Conservation (phyloP, 2,888 invertebrate species). For the Thysanoteuthis rhombus region DNA sequence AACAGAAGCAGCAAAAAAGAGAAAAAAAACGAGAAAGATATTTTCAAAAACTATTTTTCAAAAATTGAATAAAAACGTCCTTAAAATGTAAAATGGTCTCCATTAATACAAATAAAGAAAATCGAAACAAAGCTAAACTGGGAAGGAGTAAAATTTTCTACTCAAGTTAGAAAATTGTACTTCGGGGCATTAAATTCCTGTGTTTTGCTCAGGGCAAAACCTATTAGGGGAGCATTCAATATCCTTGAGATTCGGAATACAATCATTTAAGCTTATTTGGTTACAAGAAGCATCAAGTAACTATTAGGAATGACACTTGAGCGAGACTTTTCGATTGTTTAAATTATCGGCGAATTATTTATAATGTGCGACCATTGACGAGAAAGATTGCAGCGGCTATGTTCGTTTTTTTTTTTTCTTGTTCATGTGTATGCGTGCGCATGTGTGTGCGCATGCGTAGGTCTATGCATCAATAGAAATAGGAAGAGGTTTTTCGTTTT, state of each 20-base stretch:
- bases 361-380: neutral
- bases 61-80: neutral
- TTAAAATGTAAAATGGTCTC: neutral
- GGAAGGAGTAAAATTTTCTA: neutral
- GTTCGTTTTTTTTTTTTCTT: neutral
- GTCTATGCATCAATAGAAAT: neutral
- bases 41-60: neutral
- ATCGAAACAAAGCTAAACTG: neutral
- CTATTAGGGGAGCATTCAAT: neutral
- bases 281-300: neutral
- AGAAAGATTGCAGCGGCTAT: neutral
- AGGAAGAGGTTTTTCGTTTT: neutral
- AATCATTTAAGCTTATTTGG: neutral
- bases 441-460: neutral
- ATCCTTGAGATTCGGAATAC: neutral
- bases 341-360: neutral
- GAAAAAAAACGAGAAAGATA: too few relatives aligned
- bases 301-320: neutral
- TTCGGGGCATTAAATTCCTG: neutral
- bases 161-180: neutral
- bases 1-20: too few relatives aligned
- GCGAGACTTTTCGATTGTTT: neutral
- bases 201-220: neutral
- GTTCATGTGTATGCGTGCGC: neutral
- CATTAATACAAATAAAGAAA: neutral